phyloP scores from a whole-genome alignment of 2,888 invertebrate species.

The Orthonychiurus folsomi region DNA sequence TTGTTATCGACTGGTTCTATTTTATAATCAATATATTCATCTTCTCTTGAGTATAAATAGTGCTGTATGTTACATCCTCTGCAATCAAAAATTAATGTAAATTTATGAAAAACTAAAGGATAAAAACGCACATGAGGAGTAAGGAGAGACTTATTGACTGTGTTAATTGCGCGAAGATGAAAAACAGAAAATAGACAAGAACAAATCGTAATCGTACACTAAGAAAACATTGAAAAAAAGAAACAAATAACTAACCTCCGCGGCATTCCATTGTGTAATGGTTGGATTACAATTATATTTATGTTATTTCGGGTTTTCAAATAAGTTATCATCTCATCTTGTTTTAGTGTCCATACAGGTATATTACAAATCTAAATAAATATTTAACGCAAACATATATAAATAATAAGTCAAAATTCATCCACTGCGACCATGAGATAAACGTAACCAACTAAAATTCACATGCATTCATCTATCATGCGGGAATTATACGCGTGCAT shows the following conservation, averaged over 20 bases:
- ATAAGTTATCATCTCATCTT: conserved; percentile 87
- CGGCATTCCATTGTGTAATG: conserved; percentile 59
- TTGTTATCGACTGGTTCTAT: conserved; percentile 23
- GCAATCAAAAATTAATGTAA: too few species aligned
- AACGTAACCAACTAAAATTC: too few species aligned
- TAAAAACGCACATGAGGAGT: too few species aligned
- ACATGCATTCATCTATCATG: too few species aligned
- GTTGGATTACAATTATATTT: conserved; percentile 70
- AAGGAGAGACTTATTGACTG: too few species aligned
- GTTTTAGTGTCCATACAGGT: conserved; percentile 76
- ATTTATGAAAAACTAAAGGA: conserved; percentile 3
- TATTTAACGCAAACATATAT: conserved; percentile 10
- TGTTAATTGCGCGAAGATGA: too few species aligned
- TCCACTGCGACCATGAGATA: conserved; percentile 4
- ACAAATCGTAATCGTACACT: too few species aligned
- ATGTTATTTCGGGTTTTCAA: conserved; percentile 81
- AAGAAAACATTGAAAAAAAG: conserved; percentile 4
- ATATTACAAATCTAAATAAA: conserved; percentile 62
- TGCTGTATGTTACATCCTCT: conserved; percentile 39
- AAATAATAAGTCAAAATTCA: conserved; percentile 9
- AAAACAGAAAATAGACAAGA: too few species aligned
- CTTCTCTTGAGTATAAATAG: conserved; percentile 31
- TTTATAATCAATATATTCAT: conserved; percentile 37
- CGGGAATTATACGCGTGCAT: too few species aligned
- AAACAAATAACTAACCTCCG: conserved; percentile 47